phyloP scores from a whole-genome alignment of 1,140 invertebrate species.

The Piezodorus guildinii region DNA sequence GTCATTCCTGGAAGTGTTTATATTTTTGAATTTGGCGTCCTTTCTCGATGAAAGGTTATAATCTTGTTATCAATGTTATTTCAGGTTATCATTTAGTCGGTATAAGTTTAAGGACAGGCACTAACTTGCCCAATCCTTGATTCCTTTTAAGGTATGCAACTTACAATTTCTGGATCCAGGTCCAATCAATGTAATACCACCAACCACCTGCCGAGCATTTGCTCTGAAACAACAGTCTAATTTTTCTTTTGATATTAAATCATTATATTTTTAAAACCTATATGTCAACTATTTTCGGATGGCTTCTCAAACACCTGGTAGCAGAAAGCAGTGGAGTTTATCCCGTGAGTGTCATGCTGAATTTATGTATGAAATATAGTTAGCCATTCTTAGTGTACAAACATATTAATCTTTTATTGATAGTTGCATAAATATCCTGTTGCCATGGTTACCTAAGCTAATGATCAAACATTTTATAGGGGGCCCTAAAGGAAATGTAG shows the following conservation, averaged over 20 bases:
- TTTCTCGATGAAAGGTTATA: no score
- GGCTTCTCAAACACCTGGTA: neutral
- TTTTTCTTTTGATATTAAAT: no score
- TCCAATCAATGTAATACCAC: no score
- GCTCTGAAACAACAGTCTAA: no score
- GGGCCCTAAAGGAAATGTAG: neutral
- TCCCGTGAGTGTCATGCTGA: neutral
- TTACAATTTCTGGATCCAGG: neutral
- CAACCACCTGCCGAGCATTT: no score
- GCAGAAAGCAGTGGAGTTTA: constrained; percentile 5
- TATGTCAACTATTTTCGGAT: neutral
- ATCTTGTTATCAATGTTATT: no score
- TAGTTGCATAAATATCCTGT: neutral
- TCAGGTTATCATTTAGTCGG: no score
- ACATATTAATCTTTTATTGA: no score
- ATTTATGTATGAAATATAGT: neutral
- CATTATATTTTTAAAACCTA: no score
- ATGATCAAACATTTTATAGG: neutral
- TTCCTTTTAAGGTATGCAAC: neutral
- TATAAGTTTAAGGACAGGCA: neutral
- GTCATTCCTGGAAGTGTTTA: no score
- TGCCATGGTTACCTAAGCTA: neutral
- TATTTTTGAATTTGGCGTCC: no score
- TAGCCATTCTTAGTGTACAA: no score
- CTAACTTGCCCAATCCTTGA: neutral